Evolutionary conservation across 1,140 invertebrate genomes (phyloP), one percentile per base, ranked within the genome.

Genomic region (Lordiphosa clarofinis): DNA sequence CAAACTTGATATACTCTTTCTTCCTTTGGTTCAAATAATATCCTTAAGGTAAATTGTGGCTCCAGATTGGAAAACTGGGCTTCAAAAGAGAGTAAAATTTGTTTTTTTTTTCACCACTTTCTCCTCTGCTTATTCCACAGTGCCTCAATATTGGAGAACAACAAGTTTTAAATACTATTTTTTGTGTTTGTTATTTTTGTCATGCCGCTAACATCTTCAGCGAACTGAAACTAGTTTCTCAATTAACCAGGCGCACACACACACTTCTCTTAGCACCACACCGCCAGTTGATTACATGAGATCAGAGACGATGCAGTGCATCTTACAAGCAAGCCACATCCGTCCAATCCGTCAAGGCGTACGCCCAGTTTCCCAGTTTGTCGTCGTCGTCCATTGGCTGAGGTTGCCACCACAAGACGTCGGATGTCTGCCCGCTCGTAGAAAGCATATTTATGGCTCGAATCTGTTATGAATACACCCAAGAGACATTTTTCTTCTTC

Each of bases 401-500:
- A 57, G 31, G 37, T 40, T 50, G 40, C 35, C 40, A 44, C 57
- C 56, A 63, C 63, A 57, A 28, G 24, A 28, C 24, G 24, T 84
- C 78, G 78, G 73, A 63, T 71, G 73, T 84, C 73, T 84, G 52
- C 78, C 73, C 55, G 69, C 13, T 21, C 13, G 46, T 48, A 56
- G 53, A 56, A 63, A 59, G 78, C 61, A 78, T 84, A 84, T 84
- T 84, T 84, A 84, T 84, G 78, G 78, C 61, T 72, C 59, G 74
- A 69, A 73, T 79, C 76, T 84, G 70, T 73, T 84, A 84, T 78
- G 78, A 84, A 84, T 84, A 78, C 78, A 84, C 78, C 78, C 78
- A 84, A 58, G 78, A 84, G 78, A 84, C 78, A 84, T 84, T 78
- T 84, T 72, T 84, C 78, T 84, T 84, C 78, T 84, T 78, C 78